These are phyloP conservation scores for Eledona agricola DNA, from an alignment of 2,888 invertebrate genomes.

Conservation along the genomic window DNA sequence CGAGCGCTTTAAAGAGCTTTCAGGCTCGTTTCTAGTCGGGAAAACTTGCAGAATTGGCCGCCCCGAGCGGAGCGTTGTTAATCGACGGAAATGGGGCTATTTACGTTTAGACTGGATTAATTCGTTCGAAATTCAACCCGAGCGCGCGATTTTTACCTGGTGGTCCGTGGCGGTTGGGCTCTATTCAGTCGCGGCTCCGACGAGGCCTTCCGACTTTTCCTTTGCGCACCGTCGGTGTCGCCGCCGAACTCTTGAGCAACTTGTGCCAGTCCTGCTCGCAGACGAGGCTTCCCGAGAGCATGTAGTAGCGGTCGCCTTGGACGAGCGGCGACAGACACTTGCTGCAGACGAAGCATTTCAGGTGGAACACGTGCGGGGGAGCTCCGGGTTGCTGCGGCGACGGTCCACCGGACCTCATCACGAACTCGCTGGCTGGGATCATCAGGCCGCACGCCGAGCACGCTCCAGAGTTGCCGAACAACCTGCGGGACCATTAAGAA, in stretches of 20 bases:
- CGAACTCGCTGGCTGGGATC: constrained; percentile 93
- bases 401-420: constrained; percentile 82
- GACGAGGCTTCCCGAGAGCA: constrained; percentile 88
- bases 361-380: constrained; percentile 86
- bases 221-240: constrained; percentile 78
- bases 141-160: constrained; percentile 48
- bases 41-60: constrained; percentile 53
- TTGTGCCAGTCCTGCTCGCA: constrained; percentile 98
- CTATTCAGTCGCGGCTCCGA: constrained; percentile 86
- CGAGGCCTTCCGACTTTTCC: constrained; percentile 90
- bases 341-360: constrained; percentile 95
- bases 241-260: constrained; percentile 79
- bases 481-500: constrained; percentile 70
- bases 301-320: constrained; percentile 92
- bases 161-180: constrained; percentile 46
- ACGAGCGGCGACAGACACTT: constrained; percentile 89
- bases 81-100: constrained; percentile 58
- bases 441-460: constrained; percentile 92
- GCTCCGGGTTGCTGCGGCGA: constrained; percentile 66
- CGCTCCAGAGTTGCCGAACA: constrained; percentile 89
- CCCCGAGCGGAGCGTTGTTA: constrained; percentile 53
- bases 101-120: constrained; percentile 58
- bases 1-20: constrained; percentile 51
- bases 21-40: constrained; percentile 50
- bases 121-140: constrained; percentile 55